A percentile compares a stretch with the other conserved stretches of the same genome.
Evolutionary conservation across 2,113 vertebrate genomes (phyloP).

Genomic region (Odobenus rosmarus): DNA sequence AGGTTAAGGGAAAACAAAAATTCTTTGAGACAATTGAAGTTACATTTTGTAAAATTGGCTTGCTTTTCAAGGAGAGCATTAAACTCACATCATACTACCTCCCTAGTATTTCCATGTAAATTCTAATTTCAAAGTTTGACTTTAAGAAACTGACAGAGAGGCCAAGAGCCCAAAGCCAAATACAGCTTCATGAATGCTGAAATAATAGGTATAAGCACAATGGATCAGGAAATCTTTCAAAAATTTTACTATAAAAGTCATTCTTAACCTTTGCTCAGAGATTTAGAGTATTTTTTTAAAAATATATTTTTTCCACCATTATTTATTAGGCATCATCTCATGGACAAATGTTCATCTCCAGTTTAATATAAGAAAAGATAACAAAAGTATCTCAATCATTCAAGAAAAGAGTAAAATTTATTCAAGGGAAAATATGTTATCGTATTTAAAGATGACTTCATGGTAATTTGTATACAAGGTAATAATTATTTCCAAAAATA

Average conservation of each 20-base stretch:
- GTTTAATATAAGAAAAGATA: background rate
- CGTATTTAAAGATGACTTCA: background rate
- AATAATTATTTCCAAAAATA: background rate
- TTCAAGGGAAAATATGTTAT: background rate
- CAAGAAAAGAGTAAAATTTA: background rate
- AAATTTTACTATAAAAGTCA: background rate
- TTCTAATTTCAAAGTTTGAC: background rate
- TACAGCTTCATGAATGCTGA: background rate
- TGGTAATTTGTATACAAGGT: background rate
- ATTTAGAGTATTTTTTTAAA: background rate
- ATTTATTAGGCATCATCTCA: background rate
- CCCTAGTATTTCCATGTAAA: background rate
- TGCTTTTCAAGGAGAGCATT: background rate
- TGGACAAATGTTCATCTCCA: background rate
- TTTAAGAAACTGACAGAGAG: slow-evolving; percentile 49
- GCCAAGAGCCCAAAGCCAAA: background rate
- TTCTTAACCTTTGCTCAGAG: background rate
- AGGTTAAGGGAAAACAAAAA: background rate
- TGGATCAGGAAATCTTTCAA: background rate
- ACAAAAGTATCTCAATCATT: background rate
- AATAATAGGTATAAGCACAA: background rate
- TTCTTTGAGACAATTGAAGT: background rate
- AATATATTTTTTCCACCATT: background rate
- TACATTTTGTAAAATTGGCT: background rate
- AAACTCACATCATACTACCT: background rate